These are phyloP conservation scores for Machimus atricapillus DNA, from an alignment of 2,888 invertebrate genomes.

Conservation along the genomic window DNA sequence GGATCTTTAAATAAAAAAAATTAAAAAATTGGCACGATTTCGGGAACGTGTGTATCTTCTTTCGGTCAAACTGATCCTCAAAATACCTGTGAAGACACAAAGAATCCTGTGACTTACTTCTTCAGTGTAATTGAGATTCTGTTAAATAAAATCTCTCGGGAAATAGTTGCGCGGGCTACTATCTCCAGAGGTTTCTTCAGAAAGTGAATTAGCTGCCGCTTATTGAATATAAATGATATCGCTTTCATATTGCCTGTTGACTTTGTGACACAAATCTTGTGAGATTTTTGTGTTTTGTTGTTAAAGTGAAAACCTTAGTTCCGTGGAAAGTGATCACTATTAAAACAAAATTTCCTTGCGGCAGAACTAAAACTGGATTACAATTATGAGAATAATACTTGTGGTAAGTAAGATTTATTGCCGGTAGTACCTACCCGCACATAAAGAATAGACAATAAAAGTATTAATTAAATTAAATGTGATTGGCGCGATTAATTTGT, in stretches of 20 bases:
- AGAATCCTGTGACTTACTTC: neutral
- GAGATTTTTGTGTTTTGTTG: neutral
- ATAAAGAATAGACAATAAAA: neutral
- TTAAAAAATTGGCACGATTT: constrained; percentile 10
- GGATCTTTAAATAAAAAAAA: constrained; percentile 5
- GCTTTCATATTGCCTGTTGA: neutral
- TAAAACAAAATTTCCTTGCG: neutral
- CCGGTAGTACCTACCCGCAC: neutral
- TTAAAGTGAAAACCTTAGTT: neutral
- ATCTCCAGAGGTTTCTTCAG: neutral
- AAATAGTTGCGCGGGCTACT: neutral
- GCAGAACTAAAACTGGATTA: constrained; percentile 11
- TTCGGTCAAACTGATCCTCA: neutral
- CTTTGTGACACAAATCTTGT: neutral
- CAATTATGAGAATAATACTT: constrained; percentile 30
- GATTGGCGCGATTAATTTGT: no score
- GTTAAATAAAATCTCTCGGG: neutral
- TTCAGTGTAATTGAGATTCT: neutral
- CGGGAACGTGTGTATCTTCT: neutral
- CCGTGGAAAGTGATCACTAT: neutral
- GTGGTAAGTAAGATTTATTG: constrained; percentile 6
- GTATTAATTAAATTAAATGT: no score
- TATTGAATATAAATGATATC: neutral
- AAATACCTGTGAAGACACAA: neutral
- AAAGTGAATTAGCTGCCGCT: neutral